Percentiles rank a stretch among this genome's conserved stretches.
Evolutionary conservation across 1,140 invertebrate species (phyloP).

Genomic region (Metaphire vulgaris): DNA sequence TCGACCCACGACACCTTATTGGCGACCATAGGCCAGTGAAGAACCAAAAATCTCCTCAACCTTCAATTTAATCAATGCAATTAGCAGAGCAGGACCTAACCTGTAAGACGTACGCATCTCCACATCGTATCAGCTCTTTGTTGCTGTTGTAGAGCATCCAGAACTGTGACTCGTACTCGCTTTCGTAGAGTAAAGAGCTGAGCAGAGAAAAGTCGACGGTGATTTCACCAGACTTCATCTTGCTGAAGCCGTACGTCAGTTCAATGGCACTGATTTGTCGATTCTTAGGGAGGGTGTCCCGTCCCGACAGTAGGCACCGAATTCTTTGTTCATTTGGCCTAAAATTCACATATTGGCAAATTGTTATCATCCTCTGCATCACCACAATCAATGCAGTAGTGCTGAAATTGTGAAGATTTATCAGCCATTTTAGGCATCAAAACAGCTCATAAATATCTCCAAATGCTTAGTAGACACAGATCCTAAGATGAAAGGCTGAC

Average conservation of each 20-base stretch:
- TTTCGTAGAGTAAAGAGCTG: constrained; percentile 83
- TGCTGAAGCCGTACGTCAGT: constrained; percentile 76
- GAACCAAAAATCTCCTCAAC: too few relatives aligned
- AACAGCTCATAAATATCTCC: too few relatives aligned
- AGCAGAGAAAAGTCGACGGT: constrained; percentile 70
- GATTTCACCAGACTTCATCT: constrained; percentile 66
- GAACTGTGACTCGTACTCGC: constrained; percentile 87
- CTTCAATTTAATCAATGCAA: too few relatives aligned
- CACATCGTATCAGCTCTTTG: constrained; percentile 74
- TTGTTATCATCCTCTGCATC: neutral
- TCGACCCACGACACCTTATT: too few relatives aligned
- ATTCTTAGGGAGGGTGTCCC: constrained; percentile 77
- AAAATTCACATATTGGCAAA: constrained; percentile 33
- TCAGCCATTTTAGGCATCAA: constrained; percentile 1
- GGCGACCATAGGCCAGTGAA: too few relatives aligned
- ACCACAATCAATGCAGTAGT: neutral
- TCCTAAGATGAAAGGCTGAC: too few relatives aligned
- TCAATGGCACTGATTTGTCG: constrained; percentile 83
- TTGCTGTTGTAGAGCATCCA: constrained; percentile 94
- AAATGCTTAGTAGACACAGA: too few relatives aligned
- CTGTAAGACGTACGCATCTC: constrained; percentile 81
- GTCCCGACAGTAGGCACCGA: constrained; percentile 58
- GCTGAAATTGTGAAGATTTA: neutral
- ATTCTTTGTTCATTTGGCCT: constrained; percentile 75
- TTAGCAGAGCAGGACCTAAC: too few relatives aligned